phyloP scores from a whole-genome alignment of 2,888 invertebrate species.

The Leucophora obtusa region DNA sequence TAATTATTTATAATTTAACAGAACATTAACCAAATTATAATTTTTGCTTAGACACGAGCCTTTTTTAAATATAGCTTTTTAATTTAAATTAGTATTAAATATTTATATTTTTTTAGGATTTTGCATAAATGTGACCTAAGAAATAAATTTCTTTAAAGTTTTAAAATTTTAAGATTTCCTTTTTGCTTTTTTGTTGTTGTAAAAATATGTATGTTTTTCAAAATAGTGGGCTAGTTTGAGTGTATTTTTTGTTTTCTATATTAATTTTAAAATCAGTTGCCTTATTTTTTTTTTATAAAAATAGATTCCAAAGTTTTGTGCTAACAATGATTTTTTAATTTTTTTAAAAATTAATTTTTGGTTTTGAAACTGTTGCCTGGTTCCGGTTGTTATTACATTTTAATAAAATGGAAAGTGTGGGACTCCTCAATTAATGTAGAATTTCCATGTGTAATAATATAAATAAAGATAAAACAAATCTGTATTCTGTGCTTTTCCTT shows the following conservation, averaged over 20 bases:
- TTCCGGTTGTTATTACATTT: constrained; percentile 58
- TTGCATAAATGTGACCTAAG: constrained; percentile 29
- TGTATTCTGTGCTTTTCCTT: too few relatives aligned
- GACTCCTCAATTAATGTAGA: too few relatives aligned
- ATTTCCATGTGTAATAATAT: too few relatives aligned
- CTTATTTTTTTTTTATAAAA: constrained; percentile 63
- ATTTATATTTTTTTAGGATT: constrained; percentile 4
- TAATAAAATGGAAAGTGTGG: constrained; percentile 21
- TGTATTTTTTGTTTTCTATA: constrained; percentile 35
- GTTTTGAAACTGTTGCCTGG: constrained; percentile 65
- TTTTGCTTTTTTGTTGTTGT: constrained; percentile 34
- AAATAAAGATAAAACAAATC: too few relatives aligned
- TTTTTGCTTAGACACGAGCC: constrained; percentile 56
- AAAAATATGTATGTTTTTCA: constrained; percentile 58
- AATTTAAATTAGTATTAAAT: constrained; percentile 6
- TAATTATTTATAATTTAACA: background rate
- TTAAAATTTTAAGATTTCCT: constrained; percentile 22
- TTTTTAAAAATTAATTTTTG: constrained; percentile 39
- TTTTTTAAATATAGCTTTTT: constrained; percentile 28
- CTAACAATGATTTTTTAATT: constrained; percentile 55
- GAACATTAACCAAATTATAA: constrained; percentile 5
- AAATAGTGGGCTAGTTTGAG: constrained; percentile 59
- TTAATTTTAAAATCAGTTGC: constrained; percentile 55
- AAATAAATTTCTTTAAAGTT: constrained; percentile 58
- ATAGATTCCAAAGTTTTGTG: constrained; percentile 67